Evolutionary conservation across 2,888 invertebrate species (phyloP).

Genomic region (Metellina segmentata): DNA sequence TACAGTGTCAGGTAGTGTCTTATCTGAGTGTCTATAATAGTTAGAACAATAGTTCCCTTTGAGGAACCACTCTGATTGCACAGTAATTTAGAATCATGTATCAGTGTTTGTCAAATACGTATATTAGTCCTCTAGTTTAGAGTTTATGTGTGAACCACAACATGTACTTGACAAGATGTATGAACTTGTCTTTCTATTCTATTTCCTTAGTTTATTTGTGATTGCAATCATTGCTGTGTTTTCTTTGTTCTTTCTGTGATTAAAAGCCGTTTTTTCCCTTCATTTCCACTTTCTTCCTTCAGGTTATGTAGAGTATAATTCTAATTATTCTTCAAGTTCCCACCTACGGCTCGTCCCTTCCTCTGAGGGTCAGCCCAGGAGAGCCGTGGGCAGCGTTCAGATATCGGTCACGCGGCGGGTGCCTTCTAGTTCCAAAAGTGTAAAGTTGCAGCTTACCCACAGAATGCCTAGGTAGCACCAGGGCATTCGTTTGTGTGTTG

Average conservation of each 20-base stretch:
- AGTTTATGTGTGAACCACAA: no score
- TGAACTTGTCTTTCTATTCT: no score
- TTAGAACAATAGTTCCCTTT: no score
- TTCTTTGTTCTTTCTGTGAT: conserved; percentile 24
- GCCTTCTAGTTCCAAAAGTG: conserved; percentile 62
- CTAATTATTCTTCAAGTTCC: conserved; percentile 55
- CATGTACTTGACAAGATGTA: no score
- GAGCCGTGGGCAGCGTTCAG: conserved; percentile 74
- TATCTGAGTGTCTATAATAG: no score
- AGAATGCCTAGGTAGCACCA: conserved; percentile 66
- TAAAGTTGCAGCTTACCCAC: conserved; percentile 68
- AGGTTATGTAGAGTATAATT: conserved; percentile 62
- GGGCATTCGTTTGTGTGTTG: background rate
- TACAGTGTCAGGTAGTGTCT: no score
- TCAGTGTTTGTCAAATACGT: no score
- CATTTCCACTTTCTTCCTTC: conserved; percentile 30
- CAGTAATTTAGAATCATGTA: no score
- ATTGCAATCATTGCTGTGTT: background rate
- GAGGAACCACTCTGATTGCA: no score
- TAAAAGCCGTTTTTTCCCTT: background rate
- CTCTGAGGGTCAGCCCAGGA: conserved; percentile 42
- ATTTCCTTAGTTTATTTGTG: background rate
- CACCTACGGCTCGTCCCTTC: conserved; percentile 51
- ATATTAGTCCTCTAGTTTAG: no score
- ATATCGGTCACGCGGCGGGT: conserved; percentile 68